Evolutionary conservation across 2,888 invertebrate genomes (phyloP), one percentile per base, ranked within the genome.

Genomic region (Melipona beecheii): DNA sequence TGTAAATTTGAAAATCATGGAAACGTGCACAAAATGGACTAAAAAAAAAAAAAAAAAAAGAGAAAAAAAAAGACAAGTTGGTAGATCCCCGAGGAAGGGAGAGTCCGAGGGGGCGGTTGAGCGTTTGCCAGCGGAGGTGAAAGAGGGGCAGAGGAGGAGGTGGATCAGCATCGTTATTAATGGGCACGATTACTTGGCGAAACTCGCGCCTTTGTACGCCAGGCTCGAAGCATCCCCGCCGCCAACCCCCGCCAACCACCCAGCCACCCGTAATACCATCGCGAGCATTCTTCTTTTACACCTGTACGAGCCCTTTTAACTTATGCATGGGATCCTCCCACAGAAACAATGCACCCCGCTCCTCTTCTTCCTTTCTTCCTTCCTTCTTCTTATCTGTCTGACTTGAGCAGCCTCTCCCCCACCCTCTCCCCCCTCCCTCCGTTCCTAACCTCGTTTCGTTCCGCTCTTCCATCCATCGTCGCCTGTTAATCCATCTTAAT

Each of bases 321-420:
- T 93, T 93, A 93, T 93, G 93, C 93, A 92, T 91, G 92, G 92
- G 93, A 93, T 93, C 93, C 93, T 93, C 93, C 93, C 93, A 93
- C 93, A 92, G 93, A 93, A 93, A 93, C 93, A 93, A 93, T 93
- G 93, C 92, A 90, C 87, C 90, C 87, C 66, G 66, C 68, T 83
- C 70, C 74, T 81, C 77, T 78, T 65, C 83, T 72, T 69, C 75
- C 68, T n/a, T 66, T 54, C 74, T 71, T 56, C 80, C 27, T 58
- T 50, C 52, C 17, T 15, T 13, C 21, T 24, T 31, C 21, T 60
- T 24, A 24, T 60, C 60, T 4, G 24, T 17, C 9, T 27, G 17
- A 9, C 60, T 60, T 19, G 1, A 9, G 43, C 43, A 9, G 36
- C 9, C 9, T 36, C 43, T 9, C 43, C 9, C 43, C 36, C 9